These are phyloP conservation scores for Schizothorax lantsangensis DNA, from an alignment of 2,797 vertebrate species.

Conservation along the genomic window DNA sequence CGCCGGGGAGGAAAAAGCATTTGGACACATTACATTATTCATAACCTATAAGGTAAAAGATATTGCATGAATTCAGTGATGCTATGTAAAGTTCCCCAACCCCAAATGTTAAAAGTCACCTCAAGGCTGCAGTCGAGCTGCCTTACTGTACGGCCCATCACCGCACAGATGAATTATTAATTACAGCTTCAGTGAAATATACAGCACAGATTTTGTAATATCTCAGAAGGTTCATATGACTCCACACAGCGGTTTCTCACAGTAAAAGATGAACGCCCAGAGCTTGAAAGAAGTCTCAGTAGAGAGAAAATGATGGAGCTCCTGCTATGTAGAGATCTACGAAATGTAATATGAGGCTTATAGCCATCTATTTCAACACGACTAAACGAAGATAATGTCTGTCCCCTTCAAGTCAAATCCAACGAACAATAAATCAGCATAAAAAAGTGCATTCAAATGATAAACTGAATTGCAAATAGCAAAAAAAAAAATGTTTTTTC, in stretches of 20 bases:
- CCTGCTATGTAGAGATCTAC: background rate
- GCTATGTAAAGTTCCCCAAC: constrained; percentile 25
- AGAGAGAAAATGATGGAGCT: constrained; percentile 3
- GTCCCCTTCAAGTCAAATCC: background rate
- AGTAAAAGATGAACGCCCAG: background rate
- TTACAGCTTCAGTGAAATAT: constrained; percentile 19
- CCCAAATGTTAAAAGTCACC: constrained; percentile 27
- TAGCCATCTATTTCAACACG: background rate
- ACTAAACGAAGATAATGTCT: background rate
- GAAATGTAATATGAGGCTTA: background rate
- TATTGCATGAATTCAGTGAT: constrained; percentile 27
- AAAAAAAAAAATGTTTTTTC: no score
- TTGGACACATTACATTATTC: constrained; percentile 38
- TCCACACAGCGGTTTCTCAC: background rate
- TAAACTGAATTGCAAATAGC: background rate
- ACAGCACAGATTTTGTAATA: constrained; percentile 39
- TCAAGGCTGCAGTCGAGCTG: constrained; percentile 26
- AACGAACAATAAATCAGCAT: background rate
- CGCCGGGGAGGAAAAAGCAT: constrained; percentile 10
- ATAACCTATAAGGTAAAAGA: constrained; percentile 31
- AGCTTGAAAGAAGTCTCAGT: constrained; percentile 8
- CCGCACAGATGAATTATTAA: constrained; percentile 36
- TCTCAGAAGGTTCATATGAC: constrained; percentile 22
- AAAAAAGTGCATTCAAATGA: background rate
- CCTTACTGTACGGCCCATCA: constrained; percentile 21